Percentiles rank a stretch among this genome's conserved stretches.
Evolutionary conservation across 2,888 invertebrate species (phyloP).

Genomic region (Hirtodrosophila trivittata): DNA sequence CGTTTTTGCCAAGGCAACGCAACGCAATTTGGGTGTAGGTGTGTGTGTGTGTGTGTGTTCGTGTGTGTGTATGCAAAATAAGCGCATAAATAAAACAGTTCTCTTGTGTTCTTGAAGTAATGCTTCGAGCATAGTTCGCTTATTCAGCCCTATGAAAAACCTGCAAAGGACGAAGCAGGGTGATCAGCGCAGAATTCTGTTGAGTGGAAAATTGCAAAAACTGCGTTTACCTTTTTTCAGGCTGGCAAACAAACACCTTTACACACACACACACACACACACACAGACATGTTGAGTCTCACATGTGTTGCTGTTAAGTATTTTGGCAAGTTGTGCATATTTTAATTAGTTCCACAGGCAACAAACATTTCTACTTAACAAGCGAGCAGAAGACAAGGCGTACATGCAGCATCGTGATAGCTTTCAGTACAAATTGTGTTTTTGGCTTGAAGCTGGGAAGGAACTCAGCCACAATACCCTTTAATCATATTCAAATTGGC

Average conservation of each 20-base stretch:
- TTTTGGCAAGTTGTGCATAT: slow-evolving; percentile 76
- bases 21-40: slow-evolving; percentile 9
- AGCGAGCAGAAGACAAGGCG: slow-evolving; percentile 29
- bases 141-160: slow-evolving; percentile 5
- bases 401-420: slow-evolving; percentile 32
- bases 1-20: slow-evolving; percentile 25
- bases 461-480: too few species aligned
- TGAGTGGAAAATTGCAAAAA: slow-evolving; percentile 75
- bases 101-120: slow-evolving; percentile 43
- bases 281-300: neutral
- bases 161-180: slow-evolving; percentile 10
- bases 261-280: slow-evolving; percentile 3
- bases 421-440: too few species aligned
- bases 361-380: slow-evolving; percentile 23
- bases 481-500: too few species aligned
- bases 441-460: too few species aligned
- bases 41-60: slow-evolving; percentile 16
- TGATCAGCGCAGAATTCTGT: slow-evolving; percentile 47
- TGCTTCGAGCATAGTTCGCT: slow-evolving; percentile 24
- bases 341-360: slow-evolving; percentile 70
- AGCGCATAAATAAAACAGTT: slow-evolving; percentile 60
- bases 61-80: slow-evolving; percentile 34
- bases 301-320: slow-evolving; percentile 57
- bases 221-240: slow-evolving; percentile 50
- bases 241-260: slow-evolving; percentile 26